These are phyloP conservation scores for Drosophila gunungcola DNA, from an alignment of 1,140 invertebrate genomes.

Conservation along the genomic window DNA sequence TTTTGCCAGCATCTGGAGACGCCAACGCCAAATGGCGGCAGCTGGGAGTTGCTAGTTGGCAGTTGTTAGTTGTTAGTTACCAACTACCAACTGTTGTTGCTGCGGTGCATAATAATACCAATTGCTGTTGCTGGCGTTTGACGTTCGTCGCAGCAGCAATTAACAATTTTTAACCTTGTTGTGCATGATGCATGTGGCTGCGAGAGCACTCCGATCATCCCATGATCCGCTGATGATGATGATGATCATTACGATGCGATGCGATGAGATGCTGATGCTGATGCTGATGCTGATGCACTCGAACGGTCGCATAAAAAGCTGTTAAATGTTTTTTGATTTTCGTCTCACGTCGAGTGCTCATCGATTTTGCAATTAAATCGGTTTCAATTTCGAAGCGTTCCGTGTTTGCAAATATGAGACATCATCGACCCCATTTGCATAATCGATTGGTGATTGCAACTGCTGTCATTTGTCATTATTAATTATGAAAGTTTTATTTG, in stretches of 20 bases:
- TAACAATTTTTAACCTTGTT: slow-evolving; percentile 73
- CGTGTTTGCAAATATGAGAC: slow-evolving; percentile 31
- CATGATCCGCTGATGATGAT: slow-evolving; percentile 7
- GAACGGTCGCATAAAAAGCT: slow-evolving; percentile 32
- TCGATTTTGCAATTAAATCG: slow-evolving; percentile 57
- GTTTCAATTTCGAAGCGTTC: slow-evolving; percentile 36
- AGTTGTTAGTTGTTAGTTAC: slow-evolving; percentile 1
- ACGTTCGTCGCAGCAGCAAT: slow-evolving; percentile 34
- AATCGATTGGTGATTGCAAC: slow-evolving; percentile 34
- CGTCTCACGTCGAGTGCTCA: slow-evolving; percentile 37
- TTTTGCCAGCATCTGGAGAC: slow-evolving; percentile 24
- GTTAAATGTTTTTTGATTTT: slow-evolving; percentile 46
- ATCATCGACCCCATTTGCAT: slow-evolving; percentile 40
- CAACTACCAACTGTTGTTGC: slow-evolving; percentile 3
- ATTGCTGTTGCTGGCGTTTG: slow-evolving; percentile 20
- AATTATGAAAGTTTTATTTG: slow-evolving; percentile 31
- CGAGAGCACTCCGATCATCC: slow-evolving; percentile 27
- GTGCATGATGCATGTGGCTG: slow-evolving; percentile 56
- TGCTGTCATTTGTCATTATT: slow-evolving; percentile 23
- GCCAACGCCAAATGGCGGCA: slow-evolving; percentile 31
- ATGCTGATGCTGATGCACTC: slow-evolving; percentile 19
- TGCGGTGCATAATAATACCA: slow-evolving; percentile 46
- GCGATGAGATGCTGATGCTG: slow-evolving; percentile 21
- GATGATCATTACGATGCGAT: slow-evolving; percentile 24
- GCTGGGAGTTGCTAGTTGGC: slow-evolving; percentile 22